Base-by-base conservation (phyloP, 1,140 invertebrate genomes). In the Plutomurus gul region DNA sequence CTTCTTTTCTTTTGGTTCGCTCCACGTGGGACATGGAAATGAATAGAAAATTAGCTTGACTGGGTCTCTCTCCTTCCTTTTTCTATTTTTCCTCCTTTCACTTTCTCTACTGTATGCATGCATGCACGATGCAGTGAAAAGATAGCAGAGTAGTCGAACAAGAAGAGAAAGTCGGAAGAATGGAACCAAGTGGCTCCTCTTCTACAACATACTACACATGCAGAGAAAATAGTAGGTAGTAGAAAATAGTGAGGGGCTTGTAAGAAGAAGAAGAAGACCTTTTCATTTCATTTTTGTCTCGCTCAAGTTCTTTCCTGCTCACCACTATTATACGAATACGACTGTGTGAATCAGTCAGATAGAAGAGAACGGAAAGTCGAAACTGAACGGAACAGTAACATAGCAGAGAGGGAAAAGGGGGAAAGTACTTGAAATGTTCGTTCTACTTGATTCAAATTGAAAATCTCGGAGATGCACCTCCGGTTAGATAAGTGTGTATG, bases 391-490 rank as follows among this genome's bases (percentile, higher is more conserved):
- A n/a, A 36, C 11, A 16, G 13, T n/a, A 33, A n/a, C n/a, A n/a
- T n/a, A n/a, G n/a, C n/a, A n/a, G n/a, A n/a, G n/a, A n/a, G n/a
- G n/a, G n/a, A n/a, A 16, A 65, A 56, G 20, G n/a, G 56, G 56
- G 20, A 65, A 65, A n/a, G 25, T 65, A 65, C 56, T 65, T 65
- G 22, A 65, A 65, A 33, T 65, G n/a, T 13, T 43, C n/a, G 10
- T 65, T 65, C 56, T 33, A 65, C 56, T 65, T 65, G 56, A 65
- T 65, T 65, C 56, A 65, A 65, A 65, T 65, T 65, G 56, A 65
- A 65, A 65, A 65, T 65, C 27, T 65, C n/a, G n/a, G 56, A 65
- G 36, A 65, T 65, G 56, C 56, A 65, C 27, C 56, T 65, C 27
- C 56, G 27, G 22, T 30, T 16, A 65, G 27, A 10, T 33, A 65